Evolutionary conservation across 2,888 invertebrate genomes (phyloP).

Genomic region (Sesia bembeciformis): DNA sequence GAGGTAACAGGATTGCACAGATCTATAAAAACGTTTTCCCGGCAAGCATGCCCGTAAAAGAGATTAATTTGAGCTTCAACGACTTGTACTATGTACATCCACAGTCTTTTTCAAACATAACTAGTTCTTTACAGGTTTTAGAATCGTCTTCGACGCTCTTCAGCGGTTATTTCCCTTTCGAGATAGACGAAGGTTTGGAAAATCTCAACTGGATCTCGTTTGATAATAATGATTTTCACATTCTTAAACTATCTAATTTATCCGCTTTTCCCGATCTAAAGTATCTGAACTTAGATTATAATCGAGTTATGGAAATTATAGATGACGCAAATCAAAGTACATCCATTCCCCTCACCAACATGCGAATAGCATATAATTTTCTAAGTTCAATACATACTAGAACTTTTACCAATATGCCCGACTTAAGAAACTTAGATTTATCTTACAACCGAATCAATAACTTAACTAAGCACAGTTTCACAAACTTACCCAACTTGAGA

Average conservation of each 20-base stretch:
- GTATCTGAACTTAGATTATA: slow-evolving; percentile 90
- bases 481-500: slow-evolving; percentile 83
- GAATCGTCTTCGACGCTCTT: slow-evolving; percentile 91
- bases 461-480: slow-evolving; percentile 82
- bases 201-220: slow-evolving; percentile 88
- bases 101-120: slow-evolving; percentile 85
- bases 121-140: slow-evolving; percentile 83
- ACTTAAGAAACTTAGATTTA: slow-evolving; percentile 84
- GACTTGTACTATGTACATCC: slow-evolving; percentile 87
- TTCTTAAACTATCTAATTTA: slow-evolving; percentile 81
- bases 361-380: slow-evolving; percentile 88
- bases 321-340: slow-evolving; percentile 80
- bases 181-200: slow-evolving; percentile 81
- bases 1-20: slow-evolving; percentile 88
- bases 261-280: slow-evolving; percentile 80
- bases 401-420: slow-evolving; percentile 82
- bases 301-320: slow-evolving; percentile 81
- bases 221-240: slow-evolving; percentile 90
- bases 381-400: slow-evolving; percentile 78
- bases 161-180: slow-evolving; percentile 84
- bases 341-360: slow-evolving; percentile 83
- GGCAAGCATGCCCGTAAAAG: slow-evolving; percentile 84
- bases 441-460: slow-evolving; percentile 84
- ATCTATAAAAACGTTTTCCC: slow-evolving; percentile 81
- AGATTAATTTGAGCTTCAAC: slow-evolving; percentile 94